A percentile compares a stretch with the other conserved stretches of the same genome.
Evolutionary conservation across 2,888 invertebrate genomes (phyloP).

Genomic region (Leucophenga maculata): DNA sequence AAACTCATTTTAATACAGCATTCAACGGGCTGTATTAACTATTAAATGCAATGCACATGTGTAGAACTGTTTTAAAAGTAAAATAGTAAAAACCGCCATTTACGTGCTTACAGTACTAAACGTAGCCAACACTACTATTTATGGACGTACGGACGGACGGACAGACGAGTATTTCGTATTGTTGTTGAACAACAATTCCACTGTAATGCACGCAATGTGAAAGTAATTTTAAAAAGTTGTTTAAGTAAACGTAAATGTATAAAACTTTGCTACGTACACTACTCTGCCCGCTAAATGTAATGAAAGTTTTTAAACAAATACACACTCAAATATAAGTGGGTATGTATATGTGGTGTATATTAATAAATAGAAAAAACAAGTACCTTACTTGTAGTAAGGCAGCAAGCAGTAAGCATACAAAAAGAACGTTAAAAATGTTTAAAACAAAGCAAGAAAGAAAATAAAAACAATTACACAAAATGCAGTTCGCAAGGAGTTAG

Average conservation of each 20-base stretch:
- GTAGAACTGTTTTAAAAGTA: no score
- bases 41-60: no score
- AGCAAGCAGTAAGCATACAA: not conserved
- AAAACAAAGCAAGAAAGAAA: not conserved
- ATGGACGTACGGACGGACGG: not conserved
- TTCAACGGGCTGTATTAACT: no score
- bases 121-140: no score
- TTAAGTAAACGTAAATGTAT: slow-evolving; percentile 26
- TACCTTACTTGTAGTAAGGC: not conserved
- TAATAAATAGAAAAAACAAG: not conserved
- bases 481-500: slow-evolving; percentile 15
- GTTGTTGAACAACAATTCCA: not conserved
- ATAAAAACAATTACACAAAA: slow-evolving; percentile 8
- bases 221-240: slow-evolving; percentile 28
- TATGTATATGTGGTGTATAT: no score
- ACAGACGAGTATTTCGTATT: not conserved
- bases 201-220: slow-evolving; percentile 13
- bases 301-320: slow-evolving; percentile 17
- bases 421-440: not conserved
- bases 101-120: no score
- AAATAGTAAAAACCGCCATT: no score
- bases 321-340: not conserved
- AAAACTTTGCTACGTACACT: not conserved
- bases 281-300: not conserved
- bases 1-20: no score